Percentiles rank a stretch among this genome's conserved stretches.
Conservation (phyloP, 2,888 invertebrate genomes). For the Allacma fusca region DNA sequence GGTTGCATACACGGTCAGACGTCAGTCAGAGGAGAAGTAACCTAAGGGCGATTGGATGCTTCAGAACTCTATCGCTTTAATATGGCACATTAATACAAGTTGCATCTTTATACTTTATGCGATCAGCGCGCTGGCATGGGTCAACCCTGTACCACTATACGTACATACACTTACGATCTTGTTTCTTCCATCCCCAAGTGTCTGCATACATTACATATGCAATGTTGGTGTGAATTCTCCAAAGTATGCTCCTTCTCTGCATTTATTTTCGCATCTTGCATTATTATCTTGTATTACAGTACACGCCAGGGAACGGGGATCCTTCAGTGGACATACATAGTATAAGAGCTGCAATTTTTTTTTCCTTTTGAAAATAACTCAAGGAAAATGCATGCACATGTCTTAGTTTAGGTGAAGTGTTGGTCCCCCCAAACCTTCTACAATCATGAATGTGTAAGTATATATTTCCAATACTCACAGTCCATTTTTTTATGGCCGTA, state of each 20-base stretch:
- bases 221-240: too few species aligned
- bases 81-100: constrained; percentile 37
- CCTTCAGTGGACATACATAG: too few species aligned
- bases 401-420: not conserved
- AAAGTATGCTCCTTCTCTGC: too few species aligned
- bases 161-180: not conserved
- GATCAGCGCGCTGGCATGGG: constrained; percentile 13
- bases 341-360: not conserved
- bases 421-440: not conserved
- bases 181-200: too few species aligned
- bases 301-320: too few species aligned
- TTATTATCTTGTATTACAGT: too few species aligned
- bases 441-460: not conserved
- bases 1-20: constrained; percentile 36
- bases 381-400: constrained; percentile 1
- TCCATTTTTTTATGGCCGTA: not conserved
- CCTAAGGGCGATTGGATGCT: constrained; percentile 42
- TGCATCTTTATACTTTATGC: constrained; percentile 36
- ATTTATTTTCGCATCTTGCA: too few species aligned
- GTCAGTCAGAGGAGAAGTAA: constrained; percentile 44
- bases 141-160: not conserved
- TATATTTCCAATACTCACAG: not conserved
- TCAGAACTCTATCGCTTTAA: constrained; percentile 33
- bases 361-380: not conserved
- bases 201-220: too few species aligned